A percentile compares a stretch with the other conserved stretches of the same genome.
These are phyloP conservation scores for Gopherus evgoodei DNA, from an alignment of 2,113 vertebrate species.

Conservation along the genomic window DNA sequence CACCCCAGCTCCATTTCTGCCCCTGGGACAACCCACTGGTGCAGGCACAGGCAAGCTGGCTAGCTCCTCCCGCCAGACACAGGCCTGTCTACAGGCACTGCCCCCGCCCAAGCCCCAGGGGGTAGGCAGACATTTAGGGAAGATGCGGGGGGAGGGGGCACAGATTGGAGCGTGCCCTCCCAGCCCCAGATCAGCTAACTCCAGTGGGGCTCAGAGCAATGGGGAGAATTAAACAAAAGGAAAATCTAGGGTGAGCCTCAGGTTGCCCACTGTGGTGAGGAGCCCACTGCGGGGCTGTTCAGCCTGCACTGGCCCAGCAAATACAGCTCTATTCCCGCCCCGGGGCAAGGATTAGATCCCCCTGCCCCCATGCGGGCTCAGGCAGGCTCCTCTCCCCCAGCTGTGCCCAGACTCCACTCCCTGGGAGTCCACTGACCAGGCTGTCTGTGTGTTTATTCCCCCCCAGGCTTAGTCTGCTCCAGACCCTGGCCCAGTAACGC, in stretches of 20 bases:
- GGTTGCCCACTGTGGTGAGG: rapidly evolving
- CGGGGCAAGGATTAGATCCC: rapidly evolving
- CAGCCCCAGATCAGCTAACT: too few species aligned
- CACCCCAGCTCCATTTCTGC: rapidly evolving
- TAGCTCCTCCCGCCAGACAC: background rate
- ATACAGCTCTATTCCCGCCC: background rate
- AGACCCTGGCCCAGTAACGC: background rate
- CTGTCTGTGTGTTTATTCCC: background rate
- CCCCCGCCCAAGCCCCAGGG: too few species aligned
- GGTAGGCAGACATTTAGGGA: background rate
- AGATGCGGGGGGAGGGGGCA: too few species aligned
- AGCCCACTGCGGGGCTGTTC: background rate
- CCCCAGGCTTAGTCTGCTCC: background rate
- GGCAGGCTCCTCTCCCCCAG: background rate
- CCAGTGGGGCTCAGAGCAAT: background rate
- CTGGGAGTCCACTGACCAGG: too few species aligned
- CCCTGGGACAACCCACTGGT: rapidly evolving
- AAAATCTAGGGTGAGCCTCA: rapidly evolving
- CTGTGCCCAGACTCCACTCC: background rate
- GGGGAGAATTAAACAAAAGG: background rate
- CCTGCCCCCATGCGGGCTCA: too few species aligned
- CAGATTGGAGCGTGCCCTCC: too few species aligned
- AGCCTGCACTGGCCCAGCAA: background rate
- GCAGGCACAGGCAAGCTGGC: background rate
- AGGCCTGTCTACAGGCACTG: background rate